A percentile compares a stretch with the other conserved stretches of the same genome.
Evolutionary conservation across 2,797 vertebrate species (phyloP).

Genomic region (Trichosurus vulpecula): DNA sequence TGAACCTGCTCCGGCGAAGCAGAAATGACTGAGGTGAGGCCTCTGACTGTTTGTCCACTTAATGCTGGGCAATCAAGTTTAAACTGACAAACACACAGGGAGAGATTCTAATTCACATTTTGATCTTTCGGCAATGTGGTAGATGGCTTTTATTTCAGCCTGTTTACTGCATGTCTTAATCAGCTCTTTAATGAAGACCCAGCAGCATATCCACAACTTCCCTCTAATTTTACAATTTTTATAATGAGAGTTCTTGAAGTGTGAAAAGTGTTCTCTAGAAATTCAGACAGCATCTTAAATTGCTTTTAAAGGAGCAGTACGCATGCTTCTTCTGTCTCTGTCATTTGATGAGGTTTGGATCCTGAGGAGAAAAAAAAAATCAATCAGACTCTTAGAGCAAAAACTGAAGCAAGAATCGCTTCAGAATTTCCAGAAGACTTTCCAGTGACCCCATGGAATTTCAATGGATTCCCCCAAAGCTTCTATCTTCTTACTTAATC

Average conservation of each 20-base stretch:
- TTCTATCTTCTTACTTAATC: slow-evolving; percentile 43
- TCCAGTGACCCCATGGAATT: slow-evolving; percentile 49
- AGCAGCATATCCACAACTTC: slow-evolving; percentile 69
- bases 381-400: slow-evolving; percentile 44
- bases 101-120: neutral
- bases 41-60: slow-evolving; percentile 14
- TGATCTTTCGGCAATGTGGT: slow-evolving; percentile 1
- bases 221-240: slow-evolving; percentile 78
- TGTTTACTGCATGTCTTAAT: slow-evolving; percentile 70
- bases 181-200: slow-evolving; percentile 71
- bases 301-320: slow-evolving; percentile 44
- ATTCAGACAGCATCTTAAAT: slow-evolving; percentile 65
- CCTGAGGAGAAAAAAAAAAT: slow-evolving; percentile 11
- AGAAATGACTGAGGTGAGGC: neutral
- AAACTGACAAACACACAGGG: slow-evolving; percentile 24
- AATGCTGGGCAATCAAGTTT: slow-evolving; percentile 37
- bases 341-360: slow-evolving; percentile 48
- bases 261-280: slow-evolving; percentile 71
- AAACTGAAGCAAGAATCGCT: slow-evolving; percentile 22
- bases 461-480: slow-evolving; percentile 31
- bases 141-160: slow-evolving; percentile 42
- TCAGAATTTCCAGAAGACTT: slow-evolving; percentile 59
- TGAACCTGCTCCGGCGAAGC: neutral
- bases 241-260: slow-evolving; percentile 76
- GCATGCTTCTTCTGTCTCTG: slow-evolving; percentile 62